Conservation (phyloP, 2,888 invertebrate species). For the Melipona beecheii region DNA sequence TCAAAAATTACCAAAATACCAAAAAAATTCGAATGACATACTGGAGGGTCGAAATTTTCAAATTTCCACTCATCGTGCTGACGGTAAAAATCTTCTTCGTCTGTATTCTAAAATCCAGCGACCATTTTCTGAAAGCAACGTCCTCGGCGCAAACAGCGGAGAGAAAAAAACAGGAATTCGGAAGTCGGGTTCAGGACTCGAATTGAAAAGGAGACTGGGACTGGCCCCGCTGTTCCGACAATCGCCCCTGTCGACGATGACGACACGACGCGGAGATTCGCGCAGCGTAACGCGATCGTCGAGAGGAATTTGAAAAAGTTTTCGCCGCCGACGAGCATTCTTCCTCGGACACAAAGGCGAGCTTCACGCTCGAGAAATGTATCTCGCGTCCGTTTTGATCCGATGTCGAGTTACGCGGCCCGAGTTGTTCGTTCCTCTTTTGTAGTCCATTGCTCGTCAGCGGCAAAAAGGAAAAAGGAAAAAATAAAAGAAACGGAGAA, state of each 20-base stretch:
- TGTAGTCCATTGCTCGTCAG: conserved; percentile 6
- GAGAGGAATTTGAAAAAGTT: conserved; percentile 44
- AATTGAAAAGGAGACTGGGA: conserved; percentile 31
- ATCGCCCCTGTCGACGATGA: conserved; percentile 3
- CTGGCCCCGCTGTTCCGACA: conserved; percentile 7
- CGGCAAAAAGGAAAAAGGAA: background rate
- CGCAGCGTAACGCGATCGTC: conserved; percentile 34
- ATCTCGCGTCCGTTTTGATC: conserved; percentile 39
- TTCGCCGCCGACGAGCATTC: conserved; percentile 41
- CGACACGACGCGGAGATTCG: conserved; percentile 30
- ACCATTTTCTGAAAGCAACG: background rate
- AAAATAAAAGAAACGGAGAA: background rate
- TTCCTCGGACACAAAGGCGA: conserved; percentile 45
- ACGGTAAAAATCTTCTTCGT: no score
- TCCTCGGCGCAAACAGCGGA: background rate
- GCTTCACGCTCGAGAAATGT: conserved; percentile 50
- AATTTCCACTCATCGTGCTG: no score
- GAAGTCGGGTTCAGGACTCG: background rate
- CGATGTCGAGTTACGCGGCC: conserved; percentile 51
- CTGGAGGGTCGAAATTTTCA: no score
- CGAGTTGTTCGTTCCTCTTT: background rate
- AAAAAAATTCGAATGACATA: no score
- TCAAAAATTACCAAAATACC: no score
- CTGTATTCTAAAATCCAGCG: background rate
- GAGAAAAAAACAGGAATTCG: conserved; percentile 12